These are phyloP conservation scores for Tursiops truncatus DNA, from an alignment of 2,113 vertebrate species.

Conservation along the genomic window DNA sequence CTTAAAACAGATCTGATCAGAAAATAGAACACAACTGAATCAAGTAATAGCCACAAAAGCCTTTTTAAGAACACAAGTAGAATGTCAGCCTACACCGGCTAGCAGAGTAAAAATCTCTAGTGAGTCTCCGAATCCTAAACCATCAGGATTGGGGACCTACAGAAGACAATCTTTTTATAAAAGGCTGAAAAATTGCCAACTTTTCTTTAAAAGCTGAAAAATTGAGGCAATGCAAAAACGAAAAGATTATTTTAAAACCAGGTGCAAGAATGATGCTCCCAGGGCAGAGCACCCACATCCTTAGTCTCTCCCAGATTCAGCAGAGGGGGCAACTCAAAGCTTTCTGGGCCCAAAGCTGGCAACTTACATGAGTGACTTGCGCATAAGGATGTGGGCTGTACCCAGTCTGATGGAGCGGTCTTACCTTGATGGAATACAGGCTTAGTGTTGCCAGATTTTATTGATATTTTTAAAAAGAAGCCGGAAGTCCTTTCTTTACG, in stretches of 20 bases:
- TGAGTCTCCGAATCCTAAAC: conserved; percentile 38
- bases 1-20: not conserved
- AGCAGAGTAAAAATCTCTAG: not conserved
- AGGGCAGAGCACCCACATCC: not conserved
- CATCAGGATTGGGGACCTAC: not conserved
- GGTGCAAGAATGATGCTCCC: not conserved
- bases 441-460: not conserved
- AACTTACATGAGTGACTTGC: not conserved
- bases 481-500: not conserved
- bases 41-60: not conserved
- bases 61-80: not conserved
- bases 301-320: not conserved
- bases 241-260: conserved; percentile 24
- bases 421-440: not conserved
- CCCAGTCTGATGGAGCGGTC: not conserved
- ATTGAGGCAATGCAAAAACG: conserved; percentile 6
- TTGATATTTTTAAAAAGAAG: not conserved
- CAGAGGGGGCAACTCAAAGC: not conserved
- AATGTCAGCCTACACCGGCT: not conserved
- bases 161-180: not conserved
- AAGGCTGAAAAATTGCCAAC: not conserved
- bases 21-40: conserved; percentile 23
- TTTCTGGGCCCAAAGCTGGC: not conserved
- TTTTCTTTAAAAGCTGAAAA: conserved; percentile 12
- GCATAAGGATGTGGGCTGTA: not conserved